Evolutionary conservation across 2,888 invertebrate species (phyloP), one percentile per base, ranked within the genome.

Genomic region (Rhagophthalmus giganteus): DNA sequence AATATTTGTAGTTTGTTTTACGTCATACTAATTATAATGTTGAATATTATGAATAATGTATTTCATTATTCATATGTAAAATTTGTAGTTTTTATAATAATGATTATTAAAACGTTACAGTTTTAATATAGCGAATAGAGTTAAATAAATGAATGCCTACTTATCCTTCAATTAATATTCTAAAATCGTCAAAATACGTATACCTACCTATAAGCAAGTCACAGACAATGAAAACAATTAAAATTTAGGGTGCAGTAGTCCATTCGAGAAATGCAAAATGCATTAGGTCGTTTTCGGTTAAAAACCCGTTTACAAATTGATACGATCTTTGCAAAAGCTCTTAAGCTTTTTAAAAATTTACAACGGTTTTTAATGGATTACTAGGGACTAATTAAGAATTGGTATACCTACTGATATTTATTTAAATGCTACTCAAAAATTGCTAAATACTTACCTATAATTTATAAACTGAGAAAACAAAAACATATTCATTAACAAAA

Each of bases 261-360:
- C 35, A 46, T 14, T 26, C 9, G 37, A 15, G 20, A 37, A 25
- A 33, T 51, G 12, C 34, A 51, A 40, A 39, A 46, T 45, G 26
- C 38, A 50, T 39, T 25, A 40, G 25, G 15, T 32, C 30, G 14
- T 26, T 37, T 38, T 37, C 35, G 51, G 45, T 40, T 31, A 51
- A 51, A 50, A 51, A 39, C 51, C 39, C 45, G 34, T 51, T 51
- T 51, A 51, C 28, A 25, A 51, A 51, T 51, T 51, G 45, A 51
- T 51, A 34, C 28, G 35, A 30, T 45, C 51, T 40, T 51, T 51
- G 38, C 35, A 31, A 45, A 45, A 39, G 38, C 51, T 44, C 44
- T 50, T 44, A 51, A 51, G 44, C 50, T 7, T 40, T 39, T 51
- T 32, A 51, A 51, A 51, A 34, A 27, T 51, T 51, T 35, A 45